Conservation (phyloP, 2,113 vertebrate species). For the Caranx melampygus region DNA sequence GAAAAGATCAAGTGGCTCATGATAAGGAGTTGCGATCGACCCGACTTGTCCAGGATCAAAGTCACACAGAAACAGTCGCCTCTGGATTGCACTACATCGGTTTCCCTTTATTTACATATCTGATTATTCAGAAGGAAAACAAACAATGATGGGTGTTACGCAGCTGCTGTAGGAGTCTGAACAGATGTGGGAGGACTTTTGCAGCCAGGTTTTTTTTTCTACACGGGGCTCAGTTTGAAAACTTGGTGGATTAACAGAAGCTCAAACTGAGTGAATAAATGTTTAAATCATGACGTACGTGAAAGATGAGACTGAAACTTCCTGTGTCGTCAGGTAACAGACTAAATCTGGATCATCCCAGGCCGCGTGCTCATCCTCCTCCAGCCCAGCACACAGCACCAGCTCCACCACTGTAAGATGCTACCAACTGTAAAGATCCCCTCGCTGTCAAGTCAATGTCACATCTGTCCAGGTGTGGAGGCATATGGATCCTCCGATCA, state of each 20-base stretch:
- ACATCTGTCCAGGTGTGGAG: too few species aligned
- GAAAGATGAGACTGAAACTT: too few species aligned
- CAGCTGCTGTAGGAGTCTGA: background rate
- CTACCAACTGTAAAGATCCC: too few species aligned
- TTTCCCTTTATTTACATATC: background rate
- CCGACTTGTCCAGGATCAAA: conserved; percentile 21
- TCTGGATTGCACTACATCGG: background rate
- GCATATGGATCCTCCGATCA: too few species aligned
- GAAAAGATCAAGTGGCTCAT: conserved; percentile 30
- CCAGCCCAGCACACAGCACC: too few species aligned
- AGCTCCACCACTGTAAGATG: too few species aligned
- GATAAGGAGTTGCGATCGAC: conserved; percentile 39
- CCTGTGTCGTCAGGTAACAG: too few species aligned
- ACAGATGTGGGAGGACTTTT: background rate
- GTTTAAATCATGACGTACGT: too few species aligned
- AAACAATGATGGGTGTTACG: background rate
- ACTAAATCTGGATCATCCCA: too few species aligned
- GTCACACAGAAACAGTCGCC: conserved; percentile 1
- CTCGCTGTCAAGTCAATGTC: too few species aligned
- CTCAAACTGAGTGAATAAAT: background rate
- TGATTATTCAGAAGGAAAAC: background rate
- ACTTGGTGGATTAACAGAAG: too few species aligned
- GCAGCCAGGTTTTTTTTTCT: background rate
- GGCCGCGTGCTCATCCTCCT: too few species aligned
- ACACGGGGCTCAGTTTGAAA: background rate